phyloP scores from a whole-genome alignment of 2,888 invertebrate genomes.

The Sepiola atlantica region DNA sequence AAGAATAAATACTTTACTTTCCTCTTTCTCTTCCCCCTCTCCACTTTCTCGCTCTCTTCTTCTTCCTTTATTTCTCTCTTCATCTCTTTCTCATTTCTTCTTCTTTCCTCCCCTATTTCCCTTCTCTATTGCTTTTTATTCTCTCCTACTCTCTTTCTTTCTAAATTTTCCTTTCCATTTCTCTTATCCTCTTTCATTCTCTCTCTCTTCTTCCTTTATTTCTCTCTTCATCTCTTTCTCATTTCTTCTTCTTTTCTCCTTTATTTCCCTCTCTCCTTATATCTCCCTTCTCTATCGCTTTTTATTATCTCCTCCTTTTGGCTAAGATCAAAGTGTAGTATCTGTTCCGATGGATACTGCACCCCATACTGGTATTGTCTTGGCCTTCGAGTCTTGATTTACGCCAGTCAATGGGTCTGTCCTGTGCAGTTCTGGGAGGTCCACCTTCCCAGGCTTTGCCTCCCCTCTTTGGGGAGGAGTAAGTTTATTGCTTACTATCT shows the following conservation, averaged over 20 bases:
- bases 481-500: no score
- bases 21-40: background rate
- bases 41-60: background rate
- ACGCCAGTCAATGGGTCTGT: no score
- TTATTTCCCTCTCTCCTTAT: background rate
- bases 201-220: background rate
- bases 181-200: background rate
- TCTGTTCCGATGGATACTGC: no score
- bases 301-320: no score
- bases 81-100: background rate
- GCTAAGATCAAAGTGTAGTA: no score
- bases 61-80: background rate
- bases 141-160: background rate
- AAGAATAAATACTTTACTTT: background rate
- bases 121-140: background rate
- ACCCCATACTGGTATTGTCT: no score
- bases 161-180: background rate
- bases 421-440: no score
- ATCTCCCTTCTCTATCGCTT: background rate
- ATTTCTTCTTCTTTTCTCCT: background rate
- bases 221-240: background rate
- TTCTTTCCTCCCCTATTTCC: no score
- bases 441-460: no score
- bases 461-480: no score
- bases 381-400: no score